Evolutionary conservation across 2,888 invertebrate species (phyloP).

Genomic region (Hydriomena furcata): DNA sequence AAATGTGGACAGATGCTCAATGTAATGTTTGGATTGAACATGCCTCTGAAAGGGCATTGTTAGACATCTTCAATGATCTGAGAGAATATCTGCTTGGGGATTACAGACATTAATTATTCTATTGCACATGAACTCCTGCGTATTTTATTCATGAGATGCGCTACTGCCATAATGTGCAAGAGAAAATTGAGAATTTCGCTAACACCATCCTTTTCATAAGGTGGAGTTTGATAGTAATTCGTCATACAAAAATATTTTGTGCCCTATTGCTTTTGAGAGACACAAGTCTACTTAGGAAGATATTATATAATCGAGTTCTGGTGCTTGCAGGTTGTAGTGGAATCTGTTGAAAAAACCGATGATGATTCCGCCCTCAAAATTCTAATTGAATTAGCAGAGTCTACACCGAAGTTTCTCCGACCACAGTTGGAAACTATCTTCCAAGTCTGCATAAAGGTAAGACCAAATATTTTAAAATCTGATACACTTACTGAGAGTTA

Average conservation of each 20-base stretch:
- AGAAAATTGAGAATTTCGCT: constrained; percentile 75
- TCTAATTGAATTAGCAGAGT: constrained; percentile 96
- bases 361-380: constrained; percentile 97
- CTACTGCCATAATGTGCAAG: constrained; percentile 74
- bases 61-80: no score
- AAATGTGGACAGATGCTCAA: no score
- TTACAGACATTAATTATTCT: no score
- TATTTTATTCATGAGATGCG: constrained; percentile 58
- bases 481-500: not conserved
- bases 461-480: not conserved
- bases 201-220: constrained; percentile 68
- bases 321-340: constrained; percentile 85
- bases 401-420: constrained; percentile 95
- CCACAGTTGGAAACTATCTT: constrained; percentile 94
- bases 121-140: constrained; percentile 59
- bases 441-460: constrained; percentile 53
- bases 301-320: not conserved
- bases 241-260: constrained; percentile 54
- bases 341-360: constrained; percentile 92
- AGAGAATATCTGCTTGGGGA: no score
- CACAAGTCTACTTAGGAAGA: not conserved
- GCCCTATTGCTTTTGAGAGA: no score
- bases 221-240: constrained; percentile 80
- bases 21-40: no score
- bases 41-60: no score